Evolutionary conservation across 1,140 invertebrate genomes (phyloP).

Genomic region (Papilio helenus): DNA sequence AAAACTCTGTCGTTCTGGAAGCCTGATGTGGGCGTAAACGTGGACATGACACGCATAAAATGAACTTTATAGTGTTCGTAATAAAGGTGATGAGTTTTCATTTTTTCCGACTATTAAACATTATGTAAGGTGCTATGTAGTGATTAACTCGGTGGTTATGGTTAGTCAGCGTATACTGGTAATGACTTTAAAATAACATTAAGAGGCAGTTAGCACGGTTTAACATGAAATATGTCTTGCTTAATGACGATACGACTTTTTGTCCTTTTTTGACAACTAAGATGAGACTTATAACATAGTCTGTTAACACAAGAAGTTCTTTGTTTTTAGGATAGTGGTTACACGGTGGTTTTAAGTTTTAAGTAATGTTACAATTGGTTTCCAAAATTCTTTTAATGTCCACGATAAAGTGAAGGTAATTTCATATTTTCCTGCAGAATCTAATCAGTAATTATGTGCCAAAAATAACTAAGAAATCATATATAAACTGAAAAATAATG

Average conservation of each 20-base stretch:
- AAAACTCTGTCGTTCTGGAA: constrained; percentile 19
- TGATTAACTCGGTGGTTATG: constrained; percentile 13
- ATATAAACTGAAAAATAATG: too few species aligned
- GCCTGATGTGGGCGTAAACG: neutral
- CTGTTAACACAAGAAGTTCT: too few species aligned
- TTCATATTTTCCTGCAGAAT: too few species aligned
- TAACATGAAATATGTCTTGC: neutral
- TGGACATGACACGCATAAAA: neutral
- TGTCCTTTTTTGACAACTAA: neutral
- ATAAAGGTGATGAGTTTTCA: neutral
- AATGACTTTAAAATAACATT: constrained; percentile 33
- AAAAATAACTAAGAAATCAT: too few species aligned
- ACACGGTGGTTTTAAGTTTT: too few species aligned
- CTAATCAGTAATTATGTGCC: too few species aligned
- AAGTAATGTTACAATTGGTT: too few species aligned
- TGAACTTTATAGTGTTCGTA: neutral
- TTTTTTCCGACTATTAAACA: constrained; percentile 10
- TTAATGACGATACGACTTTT: neutral
- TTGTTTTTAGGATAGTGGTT: too few species aligned
- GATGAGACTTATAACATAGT: neutral
- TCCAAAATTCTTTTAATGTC: too few species aligned
- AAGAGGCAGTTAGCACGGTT: neutral
- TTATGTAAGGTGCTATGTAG: constrained; percentile 37
- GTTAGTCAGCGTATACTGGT: constrained; percentile 7
- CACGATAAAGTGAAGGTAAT: too few species aligned